A percentile compares a stretch with the other conserved stretches of the same genome.
Conservation (phyloP, 2,888 invertebrate genomes). For the Chymomyza amoena region DNA sequence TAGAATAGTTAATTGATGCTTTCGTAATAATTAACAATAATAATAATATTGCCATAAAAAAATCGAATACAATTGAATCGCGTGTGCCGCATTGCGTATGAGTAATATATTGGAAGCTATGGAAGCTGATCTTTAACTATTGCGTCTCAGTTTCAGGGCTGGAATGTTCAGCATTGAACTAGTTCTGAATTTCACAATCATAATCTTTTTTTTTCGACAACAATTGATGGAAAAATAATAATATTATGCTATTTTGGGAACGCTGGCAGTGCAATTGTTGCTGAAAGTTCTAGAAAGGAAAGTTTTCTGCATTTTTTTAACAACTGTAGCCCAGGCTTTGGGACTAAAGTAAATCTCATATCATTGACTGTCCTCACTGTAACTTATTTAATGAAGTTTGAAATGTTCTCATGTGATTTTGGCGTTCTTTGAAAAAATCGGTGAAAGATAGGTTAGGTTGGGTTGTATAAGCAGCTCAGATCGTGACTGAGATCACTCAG, state of each 20-base stretch:
- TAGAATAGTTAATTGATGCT: slow-evolving; percentile 24
- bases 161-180: background rate
- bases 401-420: too few relatives aligned
- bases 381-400: too few relatives aligned
- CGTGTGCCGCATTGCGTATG: background rate
- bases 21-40: background rate
- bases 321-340: too few relatives aligned
- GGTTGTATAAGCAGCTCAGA: too few relatives aligned
- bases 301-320: too few relatives aligned
- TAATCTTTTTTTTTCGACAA: background rate
- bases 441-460: too few relatives aligned
- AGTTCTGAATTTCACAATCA: background rate
- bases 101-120: background rate
- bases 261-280: too few relatives aligned
- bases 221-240: background rate
- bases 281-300: too few relatives aligned
- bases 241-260: background rate
- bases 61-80: background rate
- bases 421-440: too few relatives aligned
- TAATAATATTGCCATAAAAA: background rate
- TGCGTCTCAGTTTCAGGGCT: background rate
- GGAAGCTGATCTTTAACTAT: background rate
- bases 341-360: too few relatives aligned
- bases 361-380: too few relatives aligned
- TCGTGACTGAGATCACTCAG: too few relatives aligned